These are phyloP conservation scores for Anarrhichthys ocellatus DNA, from an alignment of 2,113 vertebrate genomes.

Conservation along the genomic window DNA sequence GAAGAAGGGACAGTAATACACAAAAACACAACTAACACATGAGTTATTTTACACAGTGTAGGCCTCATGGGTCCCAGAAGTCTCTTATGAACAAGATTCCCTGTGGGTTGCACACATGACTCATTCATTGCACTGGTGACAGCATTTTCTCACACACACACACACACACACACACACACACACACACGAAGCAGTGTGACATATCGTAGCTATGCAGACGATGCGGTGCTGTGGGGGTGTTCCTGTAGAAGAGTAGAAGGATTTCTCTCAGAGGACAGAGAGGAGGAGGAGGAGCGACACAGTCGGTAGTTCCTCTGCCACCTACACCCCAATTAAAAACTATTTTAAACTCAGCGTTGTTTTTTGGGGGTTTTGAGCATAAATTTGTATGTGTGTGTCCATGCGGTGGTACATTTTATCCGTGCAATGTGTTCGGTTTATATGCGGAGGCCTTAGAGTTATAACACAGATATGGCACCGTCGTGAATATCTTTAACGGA, in stretches of 20 bases:
- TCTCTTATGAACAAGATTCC: conserved; percentile 46
- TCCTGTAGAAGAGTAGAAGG: conserved; percentile 58
- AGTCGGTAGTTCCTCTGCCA: conserved; percentile 44
- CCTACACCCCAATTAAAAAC: conserved; percentile 51
- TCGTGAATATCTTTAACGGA: neutral
- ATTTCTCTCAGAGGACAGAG: conserved; percentile 63
- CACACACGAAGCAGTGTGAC: conserved; percentile 23
- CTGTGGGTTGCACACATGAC: conserved; percentile 54
- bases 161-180: conserved; percentile 35
- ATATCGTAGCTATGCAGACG: conserved; percentile 55
- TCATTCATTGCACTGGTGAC: conserved; percentile 54
- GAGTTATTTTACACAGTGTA: neutral
- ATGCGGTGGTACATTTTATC: neutral
- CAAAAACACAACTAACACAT: conserved; percentile 1
- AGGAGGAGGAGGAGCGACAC: conserved; percentile 48
- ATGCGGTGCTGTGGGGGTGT: conserved; percentile 60
- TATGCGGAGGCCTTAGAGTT: neutral
- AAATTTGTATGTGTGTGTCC: neutral
- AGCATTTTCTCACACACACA: conserved; percentile 12
- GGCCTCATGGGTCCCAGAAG: conserved; percentile 36
- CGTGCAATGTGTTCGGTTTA: neutral
- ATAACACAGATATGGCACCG: neutral
- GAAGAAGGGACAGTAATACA: neutral
- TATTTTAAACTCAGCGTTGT: conserved; percentile 13
- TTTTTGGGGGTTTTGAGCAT: neutral